phyloP scores from a whole-genome alignment of 37 sponge, comb jelly and placozoan species.

The Diacarnus erythraeanus region DNA sequence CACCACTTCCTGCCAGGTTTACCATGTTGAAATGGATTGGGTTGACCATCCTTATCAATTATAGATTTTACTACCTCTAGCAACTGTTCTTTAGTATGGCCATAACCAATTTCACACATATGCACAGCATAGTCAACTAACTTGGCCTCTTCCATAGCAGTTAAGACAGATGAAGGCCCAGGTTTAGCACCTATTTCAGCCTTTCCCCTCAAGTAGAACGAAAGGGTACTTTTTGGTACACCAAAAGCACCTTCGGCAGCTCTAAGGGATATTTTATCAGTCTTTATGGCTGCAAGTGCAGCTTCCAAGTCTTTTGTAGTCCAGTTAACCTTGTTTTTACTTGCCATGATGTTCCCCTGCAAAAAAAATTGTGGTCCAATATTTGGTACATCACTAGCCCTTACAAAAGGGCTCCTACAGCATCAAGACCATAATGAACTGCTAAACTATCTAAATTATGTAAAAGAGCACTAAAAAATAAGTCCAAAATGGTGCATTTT shows the following conservation, averaged over 20 bases:
- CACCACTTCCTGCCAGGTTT: slow-evolving; percentile 44
- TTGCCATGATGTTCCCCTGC: neutral
- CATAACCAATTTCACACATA: slow-evolving; percentile 52
- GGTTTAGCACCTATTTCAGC: neutral
- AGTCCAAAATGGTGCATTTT: neutral
- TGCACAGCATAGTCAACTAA: slow-evolving; percentile 15
- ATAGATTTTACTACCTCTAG: slow-evolving; percentile 15
- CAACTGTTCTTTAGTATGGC: slow-evolving; percentile 23
- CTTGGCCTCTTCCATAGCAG: slow-evolving; percentile 21
- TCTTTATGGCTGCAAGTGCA: neutral
- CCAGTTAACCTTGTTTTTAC: neutral
- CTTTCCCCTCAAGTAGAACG: neutral
- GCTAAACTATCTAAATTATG: neutral
- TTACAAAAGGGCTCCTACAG: neutral
- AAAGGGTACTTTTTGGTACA: slow-evolving; percentile 46
- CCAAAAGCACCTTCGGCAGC: slow-evolving; percentile 25
- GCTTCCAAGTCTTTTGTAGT: neutral
- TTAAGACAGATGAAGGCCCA: slow-evolving; percentile 26
- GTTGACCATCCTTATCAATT: slow-evolving; percentile 5
- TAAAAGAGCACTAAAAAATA: neutral
- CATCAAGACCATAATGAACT: neutral
- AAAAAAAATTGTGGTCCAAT: neutral
- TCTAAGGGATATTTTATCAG: slow-evolving; percentile 29
- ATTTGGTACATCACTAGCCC: neutral
- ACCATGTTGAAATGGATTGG: slow-evolving; percentile 31